A percentile compares a stretch with the other conserved stretches of the same genome.
Conservation (phyloP, 37 sponge, comb jelly and placozoan genomes). For the Ephydatia muelleri region DNA sequence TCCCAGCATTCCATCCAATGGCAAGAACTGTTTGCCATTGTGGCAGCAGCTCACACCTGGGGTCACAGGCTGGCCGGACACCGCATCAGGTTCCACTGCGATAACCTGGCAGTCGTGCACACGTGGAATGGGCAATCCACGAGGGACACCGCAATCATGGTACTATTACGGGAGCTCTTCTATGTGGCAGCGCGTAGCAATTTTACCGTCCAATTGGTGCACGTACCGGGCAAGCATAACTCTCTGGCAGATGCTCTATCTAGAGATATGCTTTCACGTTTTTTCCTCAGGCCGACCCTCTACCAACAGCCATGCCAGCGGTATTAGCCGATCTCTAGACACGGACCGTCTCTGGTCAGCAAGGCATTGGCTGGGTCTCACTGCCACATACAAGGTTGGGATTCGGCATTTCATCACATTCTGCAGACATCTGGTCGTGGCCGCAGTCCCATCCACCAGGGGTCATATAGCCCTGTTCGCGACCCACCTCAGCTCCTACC, state of each 20-base stretch:
- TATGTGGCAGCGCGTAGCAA: slow-evolving; percentile 11
- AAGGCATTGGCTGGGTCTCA: slow-evolving; percentile 17
- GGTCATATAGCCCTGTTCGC: slow-evolving; percentile 17
- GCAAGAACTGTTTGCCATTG: slow-evolving; percentile 47
- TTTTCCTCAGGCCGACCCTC: not conserved
- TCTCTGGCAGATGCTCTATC: slow-evolving; percentile 55
- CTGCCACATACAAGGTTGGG: slow-evolving; percentile 31
- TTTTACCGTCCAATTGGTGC: slow-evolving; percentile 13
- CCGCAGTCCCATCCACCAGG: slow-evolving; percentile 24
- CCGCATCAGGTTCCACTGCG: slow-evolving; percentile 36
- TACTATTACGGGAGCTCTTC: slow-evolving; percentile 15
- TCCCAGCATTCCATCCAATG: slow-evolving; percentile 24
- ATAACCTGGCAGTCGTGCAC: slow-evolving; percentile 38
- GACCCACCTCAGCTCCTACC: slow-evolving; percentile 6
- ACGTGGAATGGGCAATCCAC: slow-evolving; percentile 30
- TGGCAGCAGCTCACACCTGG: slow-evolving; percentile 40
- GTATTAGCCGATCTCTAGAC: not conserved
- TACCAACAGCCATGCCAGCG: slow-evolving; percentile 30
- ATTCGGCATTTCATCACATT: slow-evolving; percentile 11
- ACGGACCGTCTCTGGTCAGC: not conserved
- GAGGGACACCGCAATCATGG: slow-evolving; percentile 29
- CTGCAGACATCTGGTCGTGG: not conserved
- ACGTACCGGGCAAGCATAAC: slow-evolving; percentile 30
- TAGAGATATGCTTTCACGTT: slow-evolving; percentile 9
- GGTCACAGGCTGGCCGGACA: slow-evolving; percentile 13